phyloP scores from a whole-genome alignment of 2,888 invertebrate species.

The Antheraea assamensis region DNA sequence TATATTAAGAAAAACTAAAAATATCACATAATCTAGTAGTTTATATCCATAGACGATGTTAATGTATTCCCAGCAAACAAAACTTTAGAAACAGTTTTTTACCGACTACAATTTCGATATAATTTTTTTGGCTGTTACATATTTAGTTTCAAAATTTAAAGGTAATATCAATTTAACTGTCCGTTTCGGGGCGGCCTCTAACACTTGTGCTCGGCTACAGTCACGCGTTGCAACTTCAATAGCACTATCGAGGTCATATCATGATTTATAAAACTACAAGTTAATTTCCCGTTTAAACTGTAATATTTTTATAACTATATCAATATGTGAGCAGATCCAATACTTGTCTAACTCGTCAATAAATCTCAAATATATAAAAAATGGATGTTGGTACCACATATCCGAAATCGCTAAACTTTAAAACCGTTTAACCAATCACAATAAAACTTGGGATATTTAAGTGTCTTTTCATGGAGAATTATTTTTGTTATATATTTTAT shows the following conservation, averaged over 20 bases:
- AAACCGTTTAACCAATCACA: no score
- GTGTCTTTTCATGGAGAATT: no score
- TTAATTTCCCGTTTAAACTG: background rate
- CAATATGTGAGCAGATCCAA: background rate
- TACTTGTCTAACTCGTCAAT: background rate
- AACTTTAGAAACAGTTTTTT: background rate
- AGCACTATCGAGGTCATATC: background rate
- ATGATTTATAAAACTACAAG: background rate
- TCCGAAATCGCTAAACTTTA: no score
- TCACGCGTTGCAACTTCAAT: slow-evolving; percentile 9
- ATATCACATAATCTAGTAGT: no score
- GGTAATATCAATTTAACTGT: background rate
- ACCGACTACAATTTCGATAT: background rate
- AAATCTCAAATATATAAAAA: background rate
- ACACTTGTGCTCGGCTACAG: slow-evolving; percentile 1
- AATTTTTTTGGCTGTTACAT: background rate
- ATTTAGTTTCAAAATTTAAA: background rate
- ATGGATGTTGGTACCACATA: background rate
- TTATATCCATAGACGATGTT: no score
- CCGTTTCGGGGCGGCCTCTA: slow-evolving; percentile 8
- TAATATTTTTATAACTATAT: background rate
- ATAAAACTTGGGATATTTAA: no score
- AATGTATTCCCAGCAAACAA: no score
- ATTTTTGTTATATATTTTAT: no score
- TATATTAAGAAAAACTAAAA: no score